Evolutionary conservation across 2,113 vertebrate species (phyloP), one percentile per base, ranked within the genome.

Genomic region (Notarius lentiginosus): DNA sequence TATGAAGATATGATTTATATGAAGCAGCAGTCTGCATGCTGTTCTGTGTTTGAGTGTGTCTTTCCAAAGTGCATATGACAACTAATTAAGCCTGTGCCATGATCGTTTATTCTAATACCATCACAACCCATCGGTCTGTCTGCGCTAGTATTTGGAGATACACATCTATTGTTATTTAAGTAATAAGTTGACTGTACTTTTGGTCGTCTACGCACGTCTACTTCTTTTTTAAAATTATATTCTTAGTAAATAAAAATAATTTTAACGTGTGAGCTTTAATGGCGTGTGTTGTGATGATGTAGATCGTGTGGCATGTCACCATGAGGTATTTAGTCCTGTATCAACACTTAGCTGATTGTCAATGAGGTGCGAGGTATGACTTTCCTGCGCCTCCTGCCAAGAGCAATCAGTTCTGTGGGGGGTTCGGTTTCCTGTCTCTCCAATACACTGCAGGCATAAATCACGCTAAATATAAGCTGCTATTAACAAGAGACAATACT

Each of bases 401-500:
- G 84, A 77, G 85, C n/a, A 82, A 22, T 83, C 66, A 85, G 86
- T 55, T 56, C 73, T 82, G 41, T n/a, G 79, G 56, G 81, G 79
- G 77, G 65, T 53, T 79, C 63, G 55, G 30, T 51, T 72, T 83
- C 68, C 60, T 24, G 66, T 81, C 77, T 34, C 72, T 77, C 20
- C 53, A 66, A 79, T 72, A 76, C 63, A 65, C 75, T 51, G 80
- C 55, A 66, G 75, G 53, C 17, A 65, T 87, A 73, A 83, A 91
- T 83, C 77, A 63, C 27, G 58, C 87, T 85, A 83, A 83, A 88
- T 80, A 88, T 84, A 85, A 87, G 72, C 68, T 70, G 63, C 83
- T 84, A 66, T 86, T 61, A 86, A 83, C 85, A 88, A 73, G 86
- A 79, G 68, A 87, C 82, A 90, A 77, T 80, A 41, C 56, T 87